Percentiles rank a stretch among this genome's conserved stretches.
Conservation (phyloP, 2,888 invertebrate genomes). For the Lacanobia wlatinum region DNA sequence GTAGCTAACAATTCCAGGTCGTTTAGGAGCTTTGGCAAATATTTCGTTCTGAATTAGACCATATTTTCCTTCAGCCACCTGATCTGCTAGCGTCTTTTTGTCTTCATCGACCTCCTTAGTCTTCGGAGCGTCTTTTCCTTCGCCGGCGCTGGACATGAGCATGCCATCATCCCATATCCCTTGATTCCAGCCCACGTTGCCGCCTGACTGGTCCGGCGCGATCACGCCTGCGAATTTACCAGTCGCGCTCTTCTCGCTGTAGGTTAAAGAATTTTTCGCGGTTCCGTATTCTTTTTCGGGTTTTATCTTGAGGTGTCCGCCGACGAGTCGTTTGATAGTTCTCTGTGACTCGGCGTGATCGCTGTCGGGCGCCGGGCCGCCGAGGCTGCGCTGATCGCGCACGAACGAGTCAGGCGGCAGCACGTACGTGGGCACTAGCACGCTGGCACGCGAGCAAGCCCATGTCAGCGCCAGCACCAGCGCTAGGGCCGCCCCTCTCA, state of each 20-base stretch:
- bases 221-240: constrained; percentile 85
- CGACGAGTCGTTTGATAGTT: constrained; percentile 92
- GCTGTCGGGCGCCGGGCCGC: constrained; percentile 75
- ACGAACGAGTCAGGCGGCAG: constrained; percentile 90
- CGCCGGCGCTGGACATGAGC: constrained; percentile 93
- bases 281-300: constrained; percentile 84
- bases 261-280: constrained; percentile 83
- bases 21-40: constrained; percentile 92
- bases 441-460: constrained; percentile 84
- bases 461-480: constrained; percentile 88
- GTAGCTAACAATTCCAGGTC: constrained; percentile 96
- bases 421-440: constrained; percentile 89
- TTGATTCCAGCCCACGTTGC: constrained; percentile 89
- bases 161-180: constrained; percentile 93
- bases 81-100: constrained; percentile 96
- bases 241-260: constrained; percentile 81
- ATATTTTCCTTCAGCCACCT: constrained; percentile 97
- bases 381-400: constrained; percentile 89
- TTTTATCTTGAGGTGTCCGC: constrained; percentile 92
- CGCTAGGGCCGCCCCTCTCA: constrained; percentile 90
- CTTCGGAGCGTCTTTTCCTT: constrained; percentile 90
- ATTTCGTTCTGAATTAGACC: constrained; percentile 96
- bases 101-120: constrained; percentile 92
- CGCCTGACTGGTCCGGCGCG: constrained; percentile 87
- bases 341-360: constrained; percentile 85